Base-by-base conservation (phyloP, 2,113 vertebrate genomes). In the Elephas maximus region DNA sequence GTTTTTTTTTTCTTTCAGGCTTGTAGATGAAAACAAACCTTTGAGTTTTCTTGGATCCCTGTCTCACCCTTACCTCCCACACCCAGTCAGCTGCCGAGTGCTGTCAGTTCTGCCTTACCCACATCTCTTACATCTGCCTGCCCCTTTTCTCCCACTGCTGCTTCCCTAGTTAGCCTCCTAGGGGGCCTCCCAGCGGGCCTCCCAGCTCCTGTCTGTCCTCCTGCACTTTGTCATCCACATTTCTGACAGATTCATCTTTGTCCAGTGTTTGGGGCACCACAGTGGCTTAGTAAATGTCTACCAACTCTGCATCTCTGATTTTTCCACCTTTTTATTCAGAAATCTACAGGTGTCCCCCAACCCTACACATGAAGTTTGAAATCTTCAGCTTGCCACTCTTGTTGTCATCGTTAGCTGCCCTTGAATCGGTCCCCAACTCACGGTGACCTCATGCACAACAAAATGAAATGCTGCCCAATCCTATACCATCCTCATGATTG, bases 91-190 rank as follows among this genome's bases (percentile, higher is more conserved):
- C 90, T 95, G 97, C 87, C 94, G 76, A 87, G 76, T 11, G 21
- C 67, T 20, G 26, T 85, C 24, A 11, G 86, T 24, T 45, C 89
- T 63, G 87, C 83, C 80, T 90, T 78, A 74, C 23, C 41, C 9
- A 4, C 73, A 1, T 21, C 93, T n/a, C 90, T 51, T 6, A 23
- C 51, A 14, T 53, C n/a, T 0, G 0, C 0, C 26, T 0, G 0
- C 62, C 78, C 67, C 86, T 74, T 53, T 78, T 85, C 73, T 88
- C 45, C 90, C 21, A 28, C 53, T 15, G 23, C 45, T 15, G 44
- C n/a, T 69, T 82, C 53, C 87, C 67, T 18, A 1, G 21, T 48
- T 63, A 79, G 82, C 67, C n/a, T 86, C 30, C 17, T 24, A 0
- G 15, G 48, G 82, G 2, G 63, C 78, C 78, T 90, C 69, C 92